Evolutionary conservation across 2,888 invertebrate species (phyloP).

Genomic region (Xestia c-nigrum): DNA sequence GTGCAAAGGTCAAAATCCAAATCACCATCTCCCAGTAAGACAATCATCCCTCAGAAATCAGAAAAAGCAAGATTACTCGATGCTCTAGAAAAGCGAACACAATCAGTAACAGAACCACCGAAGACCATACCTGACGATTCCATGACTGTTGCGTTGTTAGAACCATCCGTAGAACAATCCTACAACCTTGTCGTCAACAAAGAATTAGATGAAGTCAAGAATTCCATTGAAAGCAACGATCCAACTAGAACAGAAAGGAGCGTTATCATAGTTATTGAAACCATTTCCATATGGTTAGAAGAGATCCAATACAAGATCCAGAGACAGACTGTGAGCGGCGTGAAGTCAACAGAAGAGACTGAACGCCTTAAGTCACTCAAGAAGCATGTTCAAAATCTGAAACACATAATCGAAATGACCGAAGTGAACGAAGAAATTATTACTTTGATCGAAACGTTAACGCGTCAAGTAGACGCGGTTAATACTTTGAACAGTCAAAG

Average conservation of each 20-base stretch:
- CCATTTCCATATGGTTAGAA: constrained; percentile 95
- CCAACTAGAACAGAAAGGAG: constrained; percentile 92
- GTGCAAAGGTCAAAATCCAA: constrained; percentile 88
- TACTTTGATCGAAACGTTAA: constrained; percentile 91
- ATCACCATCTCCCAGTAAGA: constrained; percentile 87
- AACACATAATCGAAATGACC: constrained; percentile 92
- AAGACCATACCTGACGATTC: constrained; percentile 75
- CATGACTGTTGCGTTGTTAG: constrained; percentile 81
- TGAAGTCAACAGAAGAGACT: constrained; percentile 74
- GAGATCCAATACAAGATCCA: constrained; percentile 95
- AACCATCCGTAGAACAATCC: constrained; percentile 85
- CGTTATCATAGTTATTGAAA: constrained; percentile 94
- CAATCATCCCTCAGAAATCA: constrained; percentile 75
- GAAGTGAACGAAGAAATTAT: constrained; percentile 92
- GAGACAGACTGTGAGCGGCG: constrained; percentile 77
- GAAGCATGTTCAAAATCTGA: constrained; percentile 91
- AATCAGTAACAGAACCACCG: constrained; percentile 76
- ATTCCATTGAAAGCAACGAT: constrained; percentile 91
- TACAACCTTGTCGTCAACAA: constrained; percentile 90
- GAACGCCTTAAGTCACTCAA: constrained; percentile 84
- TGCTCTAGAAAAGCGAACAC: constrained; percentile 84
- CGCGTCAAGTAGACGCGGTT: constrained; percentile 93
- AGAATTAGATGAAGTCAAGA: constrained; percentile 90
- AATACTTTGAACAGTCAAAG: constrained; percentile 91
- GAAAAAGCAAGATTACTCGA: constrained; percentile 82